Conservation (phyloP, 2,113 vertebrate species). For the Clarias macrocephalus region DNA sequence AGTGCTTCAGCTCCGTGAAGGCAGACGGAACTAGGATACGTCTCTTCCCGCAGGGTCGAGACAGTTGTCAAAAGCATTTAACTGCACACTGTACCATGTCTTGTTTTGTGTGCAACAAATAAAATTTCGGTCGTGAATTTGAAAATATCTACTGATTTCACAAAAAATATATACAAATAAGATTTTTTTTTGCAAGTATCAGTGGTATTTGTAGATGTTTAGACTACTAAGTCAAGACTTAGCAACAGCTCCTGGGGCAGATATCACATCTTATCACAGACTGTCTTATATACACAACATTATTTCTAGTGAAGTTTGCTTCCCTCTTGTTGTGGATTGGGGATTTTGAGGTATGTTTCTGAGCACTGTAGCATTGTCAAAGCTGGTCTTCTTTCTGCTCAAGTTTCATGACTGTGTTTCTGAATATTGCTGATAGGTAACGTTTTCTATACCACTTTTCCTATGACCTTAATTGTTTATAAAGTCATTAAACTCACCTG, state of each 20-base stretch:
- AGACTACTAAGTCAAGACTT: neutral
- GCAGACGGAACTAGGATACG: no score
- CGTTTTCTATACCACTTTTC: neutral
- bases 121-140: no score
- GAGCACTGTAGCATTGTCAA: neutral
- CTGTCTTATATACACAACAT: neutral
- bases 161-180: neutral
- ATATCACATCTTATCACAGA: neutral
- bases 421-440: neutral
- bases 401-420: neutral
- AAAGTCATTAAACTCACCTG: no score
- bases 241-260: neutral
- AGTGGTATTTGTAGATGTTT: neutral
- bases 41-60: no score
- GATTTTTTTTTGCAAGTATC: neutral
- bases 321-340: neutral
- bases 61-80: no score
- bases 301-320: neutral
- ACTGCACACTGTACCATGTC: no score
- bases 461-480: no score
- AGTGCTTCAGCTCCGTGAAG: no score
- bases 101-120: no score
- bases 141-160: neutral
- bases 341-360: neutral
- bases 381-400: neutral